Percentiles rank a stretch among this genome's conserved stretches.
phyloP scores from a whole-genome alignment of 2,888 invertebrate genomes.

The Dicranocentrus wangi region DNA sequence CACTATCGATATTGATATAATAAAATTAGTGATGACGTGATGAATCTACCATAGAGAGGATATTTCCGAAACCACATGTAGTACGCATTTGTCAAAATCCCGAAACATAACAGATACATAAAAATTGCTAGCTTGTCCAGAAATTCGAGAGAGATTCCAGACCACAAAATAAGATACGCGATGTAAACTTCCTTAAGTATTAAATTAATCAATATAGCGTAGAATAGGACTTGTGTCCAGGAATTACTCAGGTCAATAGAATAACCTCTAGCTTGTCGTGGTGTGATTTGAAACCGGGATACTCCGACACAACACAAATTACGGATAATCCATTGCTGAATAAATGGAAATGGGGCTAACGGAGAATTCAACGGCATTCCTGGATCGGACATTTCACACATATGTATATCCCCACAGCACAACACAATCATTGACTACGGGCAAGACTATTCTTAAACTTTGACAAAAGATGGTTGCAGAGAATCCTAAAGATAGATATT shows the following conservation, averaged over 20 bases:
- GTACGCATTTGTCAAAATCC: constrained; percentile 13
- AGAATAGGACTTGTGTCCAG: not conserved
- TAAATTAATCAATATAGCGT: not conserved
- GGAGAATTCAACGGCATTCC: too few species aligned
- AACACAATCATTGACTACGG: too few species aligned
- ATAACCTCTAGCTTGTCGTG: not conserved
- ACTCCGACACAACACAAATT: not conserved
- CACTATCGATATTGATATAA: not conserved
- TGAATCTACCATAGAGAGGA: constrained; percentile 53
- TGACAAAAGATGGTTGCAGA: too few species aligned
- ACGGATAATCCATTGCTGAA: not conserved
- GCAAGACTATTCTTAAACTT: too few species aligned
- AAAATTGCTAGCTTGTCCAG: constrained; percentile 30
- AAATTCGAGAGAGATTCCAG: constrained; percentile 21
- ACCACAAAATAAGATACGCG: not conserved
- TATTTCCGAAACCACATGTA: constrained; percentile 37
- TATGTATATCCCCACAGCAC: too few species aligned
- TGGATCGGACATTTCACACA: too few species aligned
- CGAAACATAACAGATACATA: constrained; percentile 41
- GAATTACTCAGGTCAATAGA: not conserved
- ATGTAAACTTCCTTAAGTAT: not conserved
- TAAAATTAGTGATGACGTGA: not conserved
- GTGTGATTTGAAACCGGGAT: not conserved
- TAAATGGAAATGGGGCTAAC: not conserved
- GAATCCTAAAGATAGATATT: too few species aligned